Percentiles rank a stretch among this genome's conserved stretches.
Evolutionary conservation across 2,888 invertebrate species (phyloP).

Genomic region (Nezara viridula): DNA sequence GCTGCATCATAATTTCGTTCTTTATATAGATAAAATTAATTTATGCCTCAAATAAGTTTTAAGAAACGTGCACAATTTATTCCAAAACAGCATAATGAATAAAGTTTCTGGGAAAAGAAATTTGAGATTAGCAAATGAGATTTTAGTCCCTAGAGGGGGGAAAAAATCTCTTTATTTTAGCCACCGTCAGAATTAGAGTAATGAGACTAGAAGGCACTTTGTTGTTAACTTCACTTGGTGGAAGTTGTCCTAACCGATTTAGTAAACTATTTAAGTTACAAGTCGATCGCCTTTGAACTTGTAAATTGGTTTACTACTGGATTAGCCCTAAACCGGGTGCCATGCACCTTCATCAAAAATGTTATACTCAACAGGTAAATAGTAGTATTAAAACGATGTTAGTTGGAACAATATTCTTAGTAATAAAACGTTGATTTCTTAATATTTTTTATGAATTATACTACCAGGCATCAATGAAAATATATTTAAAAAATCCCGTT

Average conservation of each 20-base stretch:
- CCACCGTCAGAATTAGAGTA: not conserved
- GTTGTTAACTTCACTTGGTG: not conserved
- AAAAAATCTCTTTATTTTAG: not conserved
- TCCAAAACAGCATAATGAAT: too few species aligned
- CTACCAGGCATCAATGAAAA: too few species aligned
- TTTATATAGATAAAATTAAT: too few species aligned
- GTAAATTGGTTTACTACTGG: constrained; percentile 6
- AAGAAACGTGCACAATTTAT: too few species aligned
- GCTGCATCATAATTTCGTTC: too few species aligned
- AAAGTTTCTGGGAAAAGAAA: too few species aligned
- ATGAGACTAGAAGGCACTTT: constrained; percentile 5
- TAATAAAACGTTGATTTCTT: not conserved
- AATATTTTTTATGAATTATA: not conserved
- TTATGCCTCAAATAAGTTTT: too few species aligned
- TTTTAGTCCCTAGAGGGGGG: too few species aligned
- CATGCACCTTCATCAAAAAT: not conserved
- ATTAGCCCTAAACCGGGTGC: not conserved
- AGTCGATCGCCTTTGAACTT: constrained; percentile 29
- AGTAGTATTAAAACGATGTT: not conserved
- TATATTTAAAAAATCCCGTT: too few species aligned
- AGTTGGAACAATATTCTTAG: not conserved
- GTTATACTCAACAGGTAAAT: not conserved
- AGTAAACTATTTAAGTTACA: constrained; percentile 36
- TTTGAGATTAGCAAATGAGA: too few species aligned
- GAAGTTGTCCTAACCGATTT: constrained; percentile 32